phyloP scores from a whole-genome alignment of 2,888 invertebrate species.

The Xanthia togata region DNA sequence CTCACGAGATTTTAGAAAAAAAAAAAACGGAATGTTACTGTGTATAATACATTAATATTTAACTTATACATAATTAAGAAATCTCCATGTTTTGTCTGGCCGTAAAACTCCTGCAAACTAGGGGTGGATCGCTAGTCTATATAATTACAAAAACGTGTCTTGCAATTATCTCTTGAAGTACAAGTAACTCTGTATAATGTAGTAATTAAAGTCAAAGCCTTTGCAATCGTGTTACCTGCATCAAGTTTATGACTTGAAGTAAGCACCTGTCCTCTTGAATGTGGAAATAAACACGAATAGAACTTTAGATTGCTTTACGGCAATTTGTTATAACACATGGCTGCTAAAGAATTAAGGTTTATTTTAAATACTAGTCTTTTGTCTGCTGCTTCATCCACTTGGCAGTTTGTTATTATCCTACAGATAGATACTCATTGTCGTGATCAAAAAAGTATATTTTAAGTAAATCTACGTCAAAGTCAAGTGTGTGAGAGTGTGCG shows the following conservation, averaged over 20 bases:
- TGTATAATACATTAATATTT: no score
- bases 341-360: background rate
- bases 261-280: slow-evolving; percentile 33
- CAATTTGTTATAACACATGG: slow-evolving; percentile 29
- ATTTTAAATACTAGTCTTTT: background rate
- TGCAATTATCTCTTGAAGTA: slow-evolving; percentile 13
- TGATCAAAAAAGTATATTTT: no score
- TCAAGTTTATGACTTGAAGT: slow-evolving; percentile 30
- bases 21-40: no score
- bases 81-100: no score
- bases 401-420: background rate
- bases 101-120: no score
- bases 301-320: slow-evolving; percentile 30
- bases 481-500: background rate
- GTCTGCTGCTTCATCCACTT: accelerated
- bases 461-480: background rate
- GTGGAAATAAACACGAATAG: slow-evolving; percentile 26
- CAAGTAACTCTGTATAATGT: slow-evolving; percentile 4
- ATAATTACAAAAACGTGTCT: background rate
- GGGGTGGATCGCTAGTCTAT: background rate
- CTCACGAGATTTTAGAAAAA: no score
- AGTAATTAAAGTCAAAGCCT: slow-evolving; percentile 25
- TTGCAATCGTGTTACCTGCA: slow-evolving; percentile 27
- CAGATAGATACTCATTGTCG: background rate
- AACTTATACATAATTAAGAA: no score